These are phyloP conservation scores for Eulithis prunata DNA, from an alignment of 2,888 invertebrate genomes.

Conservation along the genomic window DNA sequence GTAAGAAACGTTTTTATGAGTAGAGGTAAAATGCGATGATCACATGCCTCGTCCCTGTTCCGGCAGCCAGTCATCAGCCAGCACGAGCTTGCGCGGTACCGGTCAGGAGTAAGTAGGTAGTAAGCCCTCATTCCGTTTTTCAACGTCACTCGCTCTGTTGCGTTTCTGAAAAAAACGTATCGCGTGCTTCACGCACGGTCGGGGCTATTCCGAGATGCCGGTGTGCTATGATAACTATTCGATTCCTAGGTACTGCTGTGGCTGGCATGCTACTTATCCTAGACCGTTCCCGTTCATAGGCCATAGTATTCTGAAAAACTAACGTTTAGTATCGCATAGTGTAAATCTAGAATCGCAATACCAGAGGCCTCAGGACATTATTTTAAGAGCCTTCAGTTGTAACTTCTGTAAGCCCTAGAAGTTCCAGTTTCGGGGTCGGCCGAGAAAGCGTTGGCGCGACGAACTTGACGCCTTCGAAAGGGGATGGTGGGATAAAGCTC, in stretches of 20 bases:
- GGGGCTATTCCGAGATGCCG: conserved; percentile 58
- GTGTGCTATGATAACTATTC: conserved; percentile 51
- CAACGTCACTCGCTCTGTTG: conserved; percentile 66
- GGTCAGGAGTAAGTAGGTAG: conserved; percentile 51
- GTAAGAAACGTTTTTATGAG: too few species aligned
- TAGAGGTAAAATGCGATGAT: not conserved
- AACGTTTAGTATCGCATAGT: too few species aligned
- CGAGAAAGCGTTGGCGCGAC: too few species aligned
- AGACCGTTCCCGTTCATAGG: too few species aligned
- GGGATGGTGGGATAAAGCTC: too few species aligned
- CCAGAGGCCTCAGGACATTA: too few species aligned
- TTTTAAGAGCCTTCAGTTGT: too few species aligned
- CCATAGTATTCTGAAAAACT: too few species aligned
- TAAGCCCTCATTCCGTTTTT: conserved; percentile 69
- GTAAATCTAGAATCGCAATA: too few species aligned
- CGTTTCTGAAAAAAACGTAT: conserved; percentile 64
- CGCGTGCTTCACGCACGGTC: conserved; percentile 64
- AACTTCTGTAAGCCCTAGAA: too few species aligned
- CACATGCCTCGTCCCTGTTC: conserved; percentile 4
- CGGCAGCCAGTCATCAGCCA: conserved; percentile 9
- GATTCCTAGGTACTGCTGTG: not conserved
- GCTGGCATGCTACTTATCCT: not conserved
- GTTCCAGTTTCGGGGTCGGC: too few species aligned
- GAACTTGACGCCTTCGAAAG: too few species aligned
- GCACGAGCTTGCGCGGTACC: conserved; percentile 53